A percentile compares a stretch with the other conserved stretches of the same genome.
These are phyloP conservation scores for Dendrophyllia cribrosa DNA, from an alignment of 64 coral and sea anemone species.

Conservation along the genomic window DNA sequence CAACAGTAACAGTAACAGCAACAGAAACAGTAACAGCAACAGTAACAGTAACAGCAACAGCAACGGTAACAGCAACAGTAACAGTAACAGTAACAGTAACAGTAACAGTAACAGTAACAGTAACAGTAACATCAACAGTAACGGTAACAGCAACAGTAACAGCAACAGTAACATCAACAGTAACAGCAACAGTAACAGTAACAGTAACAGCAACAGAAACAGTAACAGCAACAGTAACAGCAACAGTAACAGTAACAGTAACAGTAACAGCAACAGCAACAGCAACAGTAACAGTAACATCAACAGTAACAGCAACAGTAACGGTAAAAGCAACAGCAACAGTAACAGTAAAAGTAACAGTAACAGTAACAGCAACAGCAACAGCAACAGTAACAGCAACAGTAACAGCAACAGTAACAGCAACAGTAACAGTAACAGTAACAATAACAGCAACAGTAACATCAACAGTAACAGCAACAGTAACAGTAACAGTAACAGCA, in stretches of 20 bases:
- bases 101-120: conserved; percentile 27
- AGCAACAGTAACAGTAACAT: conserved; percentile 8
- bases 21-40: too few relatives aligned
- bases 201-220: too few relatives aligned
- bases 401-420: too few relatives aligned
- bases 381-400: conserved; percentile 23
- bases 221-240: conserved; percentile 53
- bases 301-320: background rate
- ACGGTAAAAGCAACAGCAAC: background rate
- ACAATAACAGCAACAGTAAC: too few relatives aligned
- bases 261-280: conserved; percentile 12
- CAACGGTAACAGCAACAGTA: conserved; percentile 28
- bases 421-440: too few relatives aligned
- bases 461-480: too few relatives aligned
- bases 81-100: conserved; percentile 35
- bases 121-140: conserved; percentile 30
- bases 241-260: conserved; percentile 51
- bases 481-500: too few relatives aligned
- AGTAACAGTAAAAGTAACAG: too few relatives aligned
- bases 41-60: conserved; percentile 9
- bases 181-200: conserved; percentile 44
- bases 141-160: conserved; percentile 42
- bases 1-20: too few relatives aligned
- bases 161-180: conserved; percentile 44
- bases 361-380: background rate